These are phyloP conservation scores for Cladorhizidae sp. DNA, from an alignment of 37 sponge, comb jelly and placozoan species.

Conservation along the genomic window DNA sequence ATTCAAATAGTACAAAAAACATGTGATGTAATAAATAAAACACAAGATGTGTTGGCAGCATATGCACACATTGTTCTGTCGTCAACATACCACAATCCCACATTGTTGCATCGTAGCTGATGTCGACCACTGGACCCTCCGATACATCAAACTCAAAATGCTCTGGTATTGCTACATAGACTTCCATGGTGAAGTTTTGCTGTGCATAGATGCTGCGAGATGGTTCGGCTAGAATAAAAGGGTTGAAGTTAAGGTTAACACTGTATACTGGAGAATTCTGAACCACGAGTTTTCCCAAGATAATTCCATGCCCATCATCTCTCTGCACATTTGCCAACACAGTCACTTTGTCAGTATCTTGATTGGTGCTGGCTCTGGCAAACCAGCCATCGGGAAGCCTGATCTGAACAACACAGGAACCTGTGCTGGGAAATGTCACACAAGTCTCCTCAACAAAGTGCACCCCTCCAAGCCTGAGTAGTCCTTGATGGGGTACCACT, in stretches of 20 bases:
- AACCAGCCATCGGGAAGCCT: slow-evolving; percentile 62
- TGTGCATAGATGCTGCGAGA: slow-evolving; percentile 30
- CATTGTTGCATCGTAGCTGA: neutral
- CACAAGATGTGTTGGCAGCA: too few species aligned
- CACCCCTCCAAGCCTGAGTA: neutral
- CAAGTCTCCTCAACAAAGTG: slow-evolving; percentile 9
- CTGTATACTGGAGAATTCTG: slow-evolving; percentile 30
- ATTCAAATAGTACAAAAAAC: too few species aligned
- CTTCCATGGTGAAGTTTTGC: slow-evolving; percentile 28
- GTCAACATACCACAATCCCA: slow-evolving; percentile 45
- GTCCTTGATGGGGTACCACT: neutral
- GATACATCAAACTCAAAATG: neutral
- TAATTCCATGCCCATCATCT: neutral
- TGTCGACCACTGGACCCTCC: neutral
- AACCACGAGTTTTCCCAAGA: slow-evolving; percentile 12
- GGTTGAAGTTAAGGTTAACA: neutral
- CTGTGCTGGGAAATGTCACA: slow-evolving; percentile 29
- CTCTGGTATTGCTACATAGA: slow-evolving; percentile 23
- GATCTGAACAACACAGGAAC: slow-evolving; percentile 45
- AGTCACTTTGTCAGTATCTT: slow-evolving; percentile 1
- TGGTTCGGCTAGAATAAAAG: slow-evolving; percentile 17
- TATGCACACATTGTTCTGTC: neutral
- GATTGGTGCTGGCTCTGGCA: slow-evolving; percentile 9
- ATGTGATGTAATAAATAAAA: too few species aligned
- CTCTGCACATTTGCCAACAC: slow-evolving; percentile 15